These are phyloP conservation scores for Bombus confusus DNA, from an alignment of 1,140 invertebrate species.

Conservation along the genomic window DNA sequence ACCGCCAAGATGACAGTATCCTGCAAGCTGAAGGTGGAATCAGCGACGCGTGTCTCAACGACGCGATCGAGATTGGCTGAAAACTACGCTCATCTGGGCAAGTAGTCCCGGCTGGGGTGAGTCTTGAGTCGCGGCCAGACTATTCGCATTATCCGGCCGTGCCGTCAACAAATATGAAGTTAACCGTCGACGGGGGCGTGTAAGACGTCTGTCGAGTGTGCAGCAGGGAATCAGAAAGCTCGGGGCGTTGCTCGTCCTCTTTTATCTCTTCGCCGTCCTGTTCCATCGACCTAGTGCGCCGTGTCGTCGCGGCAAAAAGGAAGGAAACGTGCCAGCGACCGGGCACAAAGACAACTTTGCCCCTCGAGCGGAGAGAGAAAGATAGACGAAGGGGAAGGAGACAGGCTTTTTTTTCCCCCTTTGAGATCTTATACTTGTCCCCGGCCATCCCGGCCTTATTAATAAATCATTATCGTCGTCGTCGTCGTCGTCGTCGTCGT, in stretches of 20 bases:
- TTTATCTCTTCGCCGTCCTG: constrained; percentile 41
- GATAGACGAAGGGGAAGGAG: background rate
- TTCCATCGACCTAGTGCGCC: constrained; percentile 37
- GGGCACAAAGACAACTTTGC: constrained; percentile 30
- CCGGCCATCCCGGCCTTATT: constrained; percentile 38
- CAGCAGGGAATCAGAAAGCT: constrained; percentile 21
- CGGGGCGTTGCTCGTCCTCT: constrained; percentile 31
- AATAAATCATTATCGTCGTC: constrained; percentile 58
- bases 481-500: no score
- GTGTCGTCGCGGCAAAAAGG: constrained; percentile 10
- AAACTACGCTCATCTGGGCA: background rate
- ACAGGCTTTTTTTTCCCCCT: background rate
- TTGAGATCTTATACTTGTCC: constrained; percentile 35
- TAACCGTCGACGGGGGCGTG: background rate
- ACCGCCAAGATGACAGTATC: background rate
- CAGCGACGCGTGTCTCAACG: background rate
- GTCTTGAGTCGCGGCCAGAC: background rate
- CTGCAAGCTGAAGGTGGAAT: background rate
- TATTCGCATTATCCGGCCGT: constrained; percentile 13
- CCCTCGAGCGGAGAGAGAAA: background rate
- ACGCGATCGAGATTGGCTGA: background rate
- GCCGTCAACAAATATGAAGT: constrained; percentile 32
- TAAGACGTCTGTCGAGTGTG: background rate
- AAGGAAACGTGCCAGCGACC: constrained; percentile 30
- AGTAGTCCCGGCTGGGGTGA: background rate